phyloP scores from a whole-genome alignment of 2,888 invertebrate genomes.

The Metellina segmentata region DNA sequence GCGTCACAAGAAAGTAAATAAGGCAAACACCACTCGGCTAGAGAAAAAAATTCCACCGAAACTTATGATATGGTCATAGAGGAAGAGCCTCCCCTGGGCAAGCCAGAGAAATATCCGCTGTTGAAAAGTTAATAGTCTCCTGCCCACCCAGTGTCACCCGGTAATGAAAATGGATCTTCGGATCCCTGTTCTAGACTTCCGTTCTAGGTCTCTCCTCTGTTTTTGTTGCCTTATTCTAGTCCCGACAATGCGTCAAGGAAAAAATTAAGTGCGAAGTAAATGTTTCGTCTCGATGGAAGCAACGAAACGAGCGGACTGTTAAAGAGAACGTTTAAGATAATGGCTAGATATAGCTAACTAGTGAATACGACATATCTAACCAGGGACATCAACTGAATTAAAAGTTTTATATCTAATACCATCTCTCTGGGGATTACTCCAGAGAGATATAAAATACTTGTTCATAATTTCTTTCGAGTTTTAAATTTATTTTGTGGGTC shows the following conservation, averaged over 20 bases:
- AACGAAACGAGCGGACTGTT: too few species aligned
- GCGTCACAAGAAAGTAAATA: conserved; percentile 29
- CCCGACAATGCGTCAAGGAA: not conserved
- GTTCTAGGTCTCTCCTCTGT: not conserved
- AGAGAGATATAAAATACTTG: too few species aligned
- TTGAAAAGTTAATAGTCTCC: conserved; percentile 49
- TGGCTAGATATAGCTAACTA: too few species aligned
- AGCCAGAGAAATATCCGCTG: conserved; percentile 29
- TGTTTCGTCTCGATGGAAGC: too few species aligned
- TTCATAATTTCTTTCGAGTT: too few species aligned
- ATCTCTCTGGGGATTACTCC: too few species aligned
- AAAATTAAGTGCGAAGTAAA: conserved; percentile 16
- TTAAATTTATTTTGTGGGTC: too few species aligned
- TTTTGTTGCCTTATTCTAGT: conserved; percentile 4
- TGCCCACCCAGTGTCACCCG: conserved; percentile 12
- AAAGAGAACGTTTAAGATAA: too few species aligned
- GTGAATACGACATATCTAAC: too few species aligned
- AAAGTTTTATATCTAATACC: too few species aligned
- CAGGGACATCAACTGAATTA: too few species aligned
- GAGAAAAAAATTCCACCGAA: not conserved
- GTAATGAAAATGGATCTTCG: conserved; percentile 41
- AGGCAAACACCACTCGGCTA: not conserved
- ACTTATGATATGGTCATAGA: conserved; percentile 1
- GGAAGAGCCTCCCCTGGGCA: not conserved
- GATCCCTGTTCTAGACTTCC: conserved; percentile 25